phyloP scores from a whole-genome alignment of 2,888 invertebrate species.

The Hirtodrosophila cameraria region DNA sequence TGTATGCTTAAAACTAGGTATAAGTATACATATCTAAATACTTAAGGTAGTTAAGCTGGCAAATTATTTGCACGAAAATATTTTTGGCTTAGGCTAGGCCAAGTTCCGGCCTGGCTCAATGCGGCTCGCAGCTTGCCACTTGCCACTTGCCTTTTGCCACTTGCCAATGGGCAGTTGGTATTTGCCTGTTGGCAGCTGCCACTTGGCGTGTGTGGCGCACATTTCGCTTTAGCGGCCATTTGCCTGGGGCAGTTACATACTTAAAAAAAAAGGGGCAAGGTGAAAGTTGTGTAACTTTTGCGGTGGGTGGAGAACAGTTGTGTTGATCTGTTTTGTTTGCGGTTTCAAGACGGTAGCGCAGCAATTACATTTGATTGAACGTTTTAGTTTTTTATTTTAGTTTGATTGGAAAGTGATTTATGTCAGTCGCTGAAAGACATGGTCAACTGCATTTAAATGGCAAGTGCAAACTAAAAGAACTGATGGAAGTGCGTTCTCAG shows the following conservation, averaged over 20 bases:
- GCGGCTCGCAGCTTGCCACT: constrained; percentile 23
- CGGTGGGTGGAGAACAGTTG: constrained; percentile 30
- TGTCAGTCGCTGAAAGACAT: constrained; percentile 33
- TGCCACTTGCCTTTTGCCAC: constrained; percentile 19
- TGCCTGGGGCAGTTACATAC: constrained; percentile 21
- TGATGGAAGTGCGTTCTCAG: no score
- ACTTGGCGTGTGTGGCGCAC: constrained; percentile 72
- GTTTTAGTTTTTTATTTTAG: constrained; percentile 59
- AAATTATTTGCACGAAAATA: constrained; percentile 79
- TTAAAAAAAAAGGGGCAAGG: constrained; percentile 15
- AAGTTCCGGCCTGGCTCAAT: constrained; percentile 56
- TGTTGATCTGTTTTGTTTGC: constrained; percentile 41
- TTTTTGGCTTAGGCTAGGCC: constrained; percentile 55
- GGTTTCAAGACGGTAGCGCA: constrained; percentile 27
- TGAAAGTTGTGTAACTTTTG: constrained; percentile 15
- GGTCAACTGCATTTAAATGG: constrained; percentile 30
- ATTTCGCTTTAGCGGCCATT: constrained; percentile 51
- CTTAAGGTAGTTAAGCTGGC: constrained; percentile 68
- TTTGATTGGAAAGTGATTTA: constrained; percentile 67
- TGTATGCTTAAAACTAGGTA: constrained; percentile 32
- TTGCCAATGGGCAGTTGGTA: constrained; percentile 53
- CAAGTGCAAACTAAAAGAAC: background rate
- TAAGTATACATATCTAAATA: constrained; percentile 63
- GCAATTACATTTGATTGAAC: constrained; percentile 77
- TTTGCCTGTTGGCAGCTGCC: constrained; percentile 32